A percentile compares a stretch with the other conserved stretches of the same genome.
phyloP scores from a whole-genome alignment of 2,888 invertebrate species.

The Quadroppia sp. region DNA sequence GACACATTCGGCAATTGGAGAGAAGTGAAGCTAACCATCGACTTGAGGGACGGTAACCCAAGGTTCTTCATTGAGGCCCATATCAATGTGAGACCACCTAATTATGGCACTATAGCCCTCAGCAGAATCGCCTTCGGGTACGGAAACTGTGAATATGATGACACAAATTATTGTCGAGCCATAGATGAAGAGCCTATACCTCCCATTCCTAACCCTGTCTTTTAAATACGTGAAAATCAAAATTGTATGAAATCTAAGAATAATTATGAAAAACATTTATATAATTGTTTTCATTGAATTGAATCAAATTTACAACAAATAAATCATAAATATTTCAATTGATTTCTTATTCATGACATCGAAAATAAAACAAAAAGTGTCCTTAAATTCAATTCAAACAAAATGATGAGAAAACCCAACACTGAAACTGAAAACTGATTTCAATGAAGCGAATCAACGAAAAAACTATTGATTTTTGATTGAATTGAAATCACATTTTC shows the following conservation, averaged over 20 bases:
- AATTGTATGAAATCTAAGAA: no score
- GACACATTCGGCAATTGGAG: constrained; percentile 16
- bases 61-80: constrained; percentile 24
- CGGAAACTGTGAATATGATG: neutral
- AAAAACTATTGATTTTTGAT: neutral
- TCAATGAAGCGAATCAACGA: neutral
- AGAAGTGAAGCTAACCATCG: neutral
- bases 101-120: constrained; percentile 19
- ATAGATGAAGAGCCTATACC: neutral
- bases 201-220: neutral
- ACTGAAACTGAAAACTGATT: neutral
- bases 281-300: no score
- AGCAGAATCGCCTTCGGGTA: neutral
- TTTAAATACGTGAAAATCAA: neutral
- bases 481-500: no score
- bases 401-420: neutral
- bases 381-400: no score
- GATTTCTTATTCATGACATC: no score
- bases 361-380: no score
- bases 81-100: neutral
- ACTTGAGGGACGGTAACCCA: constrained; percentile 11
- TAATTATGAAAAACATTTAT: no score
- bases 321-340: no score
- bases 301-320: no score
- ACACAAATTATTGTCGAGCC: neutral